Evolutionary conservation across 2,888 invertebrate genomes (phyloP).

Genomic region (Drosophila percnosoma): DNA sequence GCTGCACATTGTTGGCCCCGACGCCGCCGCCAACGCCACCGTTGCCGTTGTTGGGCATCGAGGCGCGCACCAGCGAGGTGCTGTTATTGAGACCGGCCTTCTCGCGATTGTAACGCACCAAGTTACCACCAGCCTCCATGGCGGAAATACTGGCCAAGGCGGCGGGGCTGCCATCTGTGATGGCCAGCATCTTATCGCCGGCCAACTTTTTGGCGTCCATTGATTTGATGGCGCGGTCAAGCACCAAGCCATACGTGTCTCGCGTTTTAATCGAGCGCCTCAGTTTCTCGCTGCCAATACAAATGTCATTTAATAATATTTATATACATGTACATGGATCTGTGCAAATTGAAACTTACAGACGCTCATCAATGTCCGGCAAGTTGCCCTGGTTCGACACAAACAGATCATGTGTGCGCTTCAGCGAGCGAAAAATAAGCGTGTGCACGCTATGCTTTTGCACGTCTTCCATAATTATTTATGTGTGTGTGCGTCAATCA

Average conservation of each 20-base stretch:
- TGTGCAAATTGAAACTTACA: constrained; percentile 86
- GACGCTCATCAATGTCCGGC: constrained; percentile 93
- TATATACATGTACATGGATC: background rate
- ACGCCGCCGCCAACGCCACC: constrained; percentile 67
- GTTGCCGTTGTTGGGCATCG: constrained; percentile 42
- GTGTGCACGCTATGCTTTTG: constrained; percentile 99
- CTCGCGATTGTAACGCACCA: constrained; percentile 40
- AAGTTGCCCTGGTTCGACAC: constrained; percentile 94
- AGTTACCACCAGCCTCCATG: constrained; percentile 48
- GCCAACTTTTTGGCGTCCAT: constrained; percentile 68
- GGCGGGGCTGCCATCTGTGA: constrained; percentile 71
- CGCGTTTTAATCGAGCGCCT: constrained; percentile 91
- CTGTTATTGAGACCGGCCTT: constrained; percentile 21
- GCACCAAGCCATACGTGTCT: constrained; percentile 94
- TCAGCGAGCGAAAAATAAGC: constrained; percentile 97
- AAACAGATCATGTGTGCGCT: constrained; percentile 99
- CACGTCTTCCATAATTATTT: constrained; percentile 89
- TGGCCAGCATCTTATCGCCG: constrained; percentile 66
- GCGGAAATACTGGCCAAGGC: background rate
- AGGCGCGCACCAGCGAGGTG: constrained; percentile 62
- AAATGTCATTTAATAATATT: background rate
- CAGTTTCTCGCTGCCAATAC: constrained; percentile 88
- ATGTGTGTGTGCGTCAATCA: constrained; percentile 1
- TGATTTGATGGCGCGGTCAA: constrained; percentile 88
- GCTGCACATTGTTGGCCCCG: constrained; percentile 85